Evolutionary conservation across 1,140 invertebrate genomes (phyloP).

Genomic region (Limonius californicus): DNA sequence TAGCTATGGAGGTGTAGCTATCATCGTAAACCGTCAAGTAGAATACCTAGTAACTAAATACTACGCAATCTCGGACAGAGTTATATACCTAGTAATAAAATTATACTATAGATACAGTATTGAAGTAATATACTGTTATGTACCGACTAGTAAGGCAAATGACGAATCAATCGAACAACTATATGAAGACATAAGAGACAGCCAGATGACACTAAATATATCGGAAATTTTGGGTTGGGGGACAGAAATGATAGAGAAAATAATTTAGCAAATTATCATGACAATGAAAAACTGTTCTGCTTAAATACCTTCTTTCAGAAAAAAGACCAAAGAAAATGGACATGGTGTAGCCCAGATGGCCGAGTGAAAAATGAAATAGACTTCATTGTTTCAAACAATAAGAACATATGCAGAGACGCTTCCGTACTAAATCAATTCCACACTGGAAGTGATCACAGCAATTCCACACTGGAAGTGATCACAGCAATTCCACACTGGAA

Average conservation of each 20-base stretch:
- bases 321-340: not conserved
- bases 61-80: not conserved
- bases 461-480: too few relatives aligned
- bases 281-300: too few relatives aligned
- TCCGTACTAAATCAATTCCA: too few relatives aligned
- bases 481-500: too few relatives aligned
- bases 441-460: too few relatives aligned
- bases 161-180: not conserved
- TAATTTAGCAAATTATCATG: not conserved
- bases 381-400: not conserved
- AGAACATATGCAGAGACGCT: not conserved
- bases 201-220: not conserved
- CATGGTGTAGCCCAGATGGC: not conserved
- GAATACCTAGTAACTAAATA: too few relatives aligned
- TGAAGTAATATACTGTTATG: too few relatives aligned
- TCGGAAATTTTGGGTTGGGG: not conserved
- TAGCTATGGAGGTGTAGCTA: not conserved
- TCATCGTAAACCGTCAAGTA: not conserved
- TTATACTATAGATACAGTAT: too few relatives aligned
- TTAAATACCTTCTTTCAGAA: not conserved
- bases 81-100: conserved; percentile 10
- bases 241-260: too few relatives aligned
- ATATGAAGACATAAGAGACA: conserved; percentile 7
- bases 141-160: too few relatives aligned
- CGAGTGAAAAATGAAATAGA: conserved; percentile 8